These are phyloP conservation scores for Tenrec ecaudatus DNA, from an alignment of 2,113 vertebrate species.

Conservation along the genomic window DNA sequence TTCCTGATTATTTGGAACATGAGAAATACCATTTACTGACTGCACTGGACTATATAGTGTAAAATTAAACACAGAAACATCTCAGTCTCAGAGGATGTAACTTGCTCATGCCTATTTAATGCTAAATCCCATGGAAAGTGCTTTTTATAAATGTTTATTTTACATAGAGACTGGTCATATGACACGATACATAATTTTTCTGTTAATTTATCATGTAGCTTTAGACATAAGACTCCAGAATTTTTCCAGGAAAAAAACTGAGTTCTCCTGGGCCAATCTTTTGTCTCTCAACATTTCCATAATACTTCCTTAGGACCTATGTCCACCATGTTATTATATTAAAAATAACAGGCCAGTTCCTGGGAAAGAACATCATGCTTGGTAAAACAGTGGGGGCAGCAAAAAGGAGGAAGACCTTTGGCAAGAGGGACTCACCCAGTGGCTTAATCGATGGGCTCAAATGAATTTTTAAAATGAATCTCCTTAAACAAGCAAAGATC, in stretches of 20 bases:
- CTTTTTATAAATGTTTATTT: background rate
- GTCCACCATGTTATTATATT: too few relatives aligned
- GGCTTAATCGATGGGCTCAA: too few relatives aligned
- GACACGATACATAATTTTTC: background rate
- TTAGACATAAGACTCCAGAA: conserved; percentile 14
- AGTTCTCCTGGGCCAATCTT: background rate
- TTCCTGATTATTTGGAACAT: conserved; percentile 34
- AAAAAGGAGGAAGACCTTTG: too few relatives aligned
- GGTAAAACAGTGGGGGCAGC: too few relatives aligned
- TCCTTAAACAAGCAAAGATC: background rate
- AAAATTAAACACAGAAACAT: background rate
- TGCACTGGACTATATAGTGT: background rate
- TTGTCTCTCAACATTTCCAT: background rate
- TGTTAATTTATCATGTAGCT: background rate
- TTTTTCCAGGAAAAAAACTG: background rate
- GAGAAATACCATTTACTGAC: background rate
- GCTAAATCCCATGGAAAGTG: background rate
- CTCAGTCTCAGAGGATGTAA: background rate
- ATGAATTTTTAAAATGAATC: background rate
- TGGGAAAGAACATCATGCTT: too few relatives aligned
- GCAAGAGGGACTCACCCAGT: too few relatives aligned
- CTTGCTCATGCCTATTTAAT: background rate
- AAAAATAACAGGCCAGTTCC: too few relatives aligned
- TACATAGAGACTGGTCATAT: background rate
- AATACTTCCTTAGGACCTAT: too few relatives aligned